Conservation (phyloP, 2,797 vertebrate genomes). For the Myotis daubentonii region DNA sequence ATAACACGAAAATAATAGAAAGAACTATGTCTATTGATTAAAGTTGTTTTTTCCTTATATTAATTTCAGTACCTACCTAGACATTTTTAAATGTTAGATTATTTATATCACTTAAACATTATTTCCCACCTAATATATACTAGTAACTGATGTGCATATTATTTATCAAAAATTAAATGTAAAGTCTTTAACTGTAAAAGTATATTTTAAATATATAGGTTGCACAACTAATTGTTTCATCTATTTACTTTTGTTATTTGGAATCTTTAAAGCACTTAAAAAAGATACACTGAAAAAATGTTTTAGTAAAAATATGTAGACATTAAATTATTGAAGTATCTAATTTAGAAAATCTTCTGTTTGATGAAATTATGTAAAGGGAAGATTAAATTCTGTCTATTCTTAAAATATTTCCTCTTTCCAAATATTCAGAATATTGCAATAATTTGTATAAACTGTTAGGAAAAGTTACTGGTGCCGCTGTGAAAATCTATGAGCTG, state of each 20-base stretch:
- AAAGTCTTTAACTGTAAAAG: neutral
- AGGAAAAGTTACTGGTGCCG: slow-evolving; percentile 60
- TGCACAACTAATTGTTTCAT: slow-evolving; percentile 30
- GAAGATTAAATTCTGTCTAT: slow-evolving; percentile 57
- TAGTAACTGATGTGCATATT: neutral
- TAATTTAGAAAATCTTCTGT: slow-evolving; percentile 73
- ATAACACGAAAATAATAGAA: neutral
- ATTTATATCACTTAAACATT: neutral
- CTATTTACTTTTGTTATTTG: slow-evolving; percentile 44
- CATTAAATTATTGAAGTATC: slow-evolving; percentile 79
- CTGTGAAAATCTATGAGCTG: slow-evolving; percentile 55
- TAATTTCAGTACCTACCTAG: neutral
- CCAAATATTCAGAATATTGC: slow-evolving; percentile 63
- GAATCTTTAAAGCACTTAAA: slow-evolving; percentile 57
- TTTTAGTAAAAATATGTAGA: slow-evolving; percentile 75
- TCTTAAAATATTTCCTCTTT: slow-evolving; percentile 41
- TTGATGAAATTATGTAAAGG: slow-evolving; percentile 69
- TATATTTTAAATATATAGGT: neutral
- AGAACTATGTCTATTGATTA: neutral
- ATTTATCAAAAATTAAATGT: slow-evolving; percentile 1
- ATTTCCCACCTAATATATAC: neutral
- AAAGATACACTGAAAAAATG: slow-evolving; percentile 67
- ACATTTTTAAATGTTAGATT: neutral
- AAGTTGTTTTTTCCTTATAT: neutral
- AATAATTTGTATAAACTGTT: slow-evolving; percentile 76